Conservation (phyloP, 2,888 invertebrate genomes). For the Thera britannica region DNA sequence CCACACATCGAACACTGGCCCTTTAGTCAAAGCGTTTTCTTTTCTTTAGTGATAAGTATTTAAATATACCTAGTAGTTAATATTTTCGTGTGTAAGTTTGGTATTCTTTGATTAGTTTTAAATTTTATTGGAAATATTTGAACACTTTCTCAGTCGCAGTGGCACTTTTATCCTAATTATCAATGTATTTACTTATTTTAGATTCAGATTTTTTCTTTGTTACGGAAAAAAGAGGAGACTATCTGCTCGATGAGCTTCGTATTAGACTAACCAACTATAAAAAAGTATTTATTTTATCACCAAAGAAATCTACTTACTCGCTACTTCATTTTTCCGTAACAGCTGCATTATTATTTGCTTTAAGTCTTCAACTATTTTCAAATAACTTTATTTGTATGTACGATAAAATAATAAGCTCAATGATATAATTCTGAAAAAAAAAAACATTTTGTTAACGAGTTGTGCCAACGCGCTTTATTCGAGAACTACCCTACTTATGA, state of each 20-base stretch:
- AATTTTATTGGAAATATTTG: conserved; percentile 45
- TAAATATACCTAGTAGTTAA: conserved; percentile 64
- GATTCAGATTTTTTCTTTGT: conserved; percentile 8
- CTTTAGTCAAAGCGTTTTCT: conserved; percentile 70
- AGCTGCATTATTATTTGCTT: conserved; percentile 1
- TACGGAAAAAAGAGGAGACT: conserved; percentile 5
- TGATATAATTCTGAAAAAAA: conserved; percentile 14
- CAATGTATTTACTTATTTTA: conserved; percentile 2
- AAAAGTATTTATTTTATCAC: not conserved
- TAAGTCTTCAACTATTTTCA: conserved; percentile 3
- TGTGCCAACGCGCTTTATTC: conserved; percentile 65
- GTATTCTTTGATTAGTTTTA: conserved; percentile 53
- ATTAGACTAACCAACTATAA: not conserved
- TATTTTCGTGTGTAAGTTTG: conserved; percentile 64
- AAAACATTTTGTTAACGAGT: conserved; percentile 48
- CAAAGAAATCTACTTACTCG: not conserved
- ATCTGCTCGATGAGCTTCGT: not conserved
- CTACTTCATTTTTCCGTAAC: conserved; percentile 11
- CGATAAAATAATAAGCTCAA: conserved; percentile 17
- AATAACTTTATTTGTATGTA: not conserved
- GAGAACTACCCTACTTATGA: conserved; percentile 43
- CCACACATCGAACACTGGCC: conserved; percentile 78
- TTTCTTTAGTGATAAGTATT: conserved; percentile 78
- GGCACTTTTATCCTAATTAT: conserved; percentile 28
- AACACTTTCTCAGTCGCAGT: conserved; percentile 37